Conservation (phyloP, 2,113 vertebrate genomes). For the Oncorhynchus keta region DNA sequence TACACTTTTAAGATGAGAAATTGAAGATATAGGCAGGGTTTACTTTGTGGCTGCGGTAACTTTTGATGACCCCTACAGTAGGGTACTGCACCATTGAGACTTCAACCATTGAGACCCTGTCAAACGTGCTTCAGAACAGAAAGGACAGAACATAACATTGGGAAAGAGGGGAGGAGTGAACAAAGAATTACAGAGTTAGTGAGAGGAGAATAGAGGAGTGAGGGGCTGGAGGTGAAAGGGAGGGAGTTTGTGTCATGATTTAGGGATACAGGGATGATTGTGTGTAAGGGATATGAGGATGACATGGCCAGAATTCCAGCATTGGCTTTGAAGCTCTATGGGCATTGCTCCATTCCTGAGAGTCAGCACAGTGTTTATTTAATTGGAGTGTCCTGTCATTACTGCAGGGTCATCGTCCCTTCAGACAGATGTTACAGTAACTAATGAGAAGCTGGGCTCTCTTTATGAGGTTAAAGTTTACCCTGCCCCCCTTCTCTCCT, state of each 20-base stretch:
- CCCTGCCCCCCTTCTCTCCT: slow-evolving; percentile 45
- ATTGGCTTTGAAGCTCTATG: slow-evolving; percentile 47
- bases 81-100: not conserved
- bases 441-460: slow-evolving; percentile 73
- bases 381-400: slow-evolving; percentile 70
- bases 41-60: too few relatives aligned
- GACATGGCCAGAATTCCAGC: slow-evolving; percentile 24
- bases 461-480: slow-evolving; percentile 80
- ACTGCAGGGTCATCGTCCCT: slow-evolving; percentile 63
- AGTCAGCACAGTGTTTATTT: slow-evolving; percentile 66
- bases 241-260: slow-evolving; percentile 34
- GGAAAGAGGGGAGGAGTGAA: slow-evolving; percentile 1
- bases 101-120: not conserved
- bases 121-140: not conserved
- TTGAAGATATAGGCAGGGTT: too few relatives aligned
- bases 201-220: not conserved
- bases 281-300: slow-evolving; percentile 28
- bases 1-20: too few relatives aligned
- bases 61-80: not conserved
- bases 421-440: slow-evolving; percentile 76
- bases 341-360: slow-evolving; percentile 51
- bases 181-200: not conserved
- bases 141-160: slow-evolving; percentile 28
- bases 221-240: slow-evolving; percentile 6
- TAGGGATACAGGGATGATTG: slow-evolving; percentile 28